A percentile compares a stretch with the other conserved stretches of the same genome.
Conservation (phyloP, 1,140 invertebrate species). For the Pseudomyrmex pallidus region DNA sequence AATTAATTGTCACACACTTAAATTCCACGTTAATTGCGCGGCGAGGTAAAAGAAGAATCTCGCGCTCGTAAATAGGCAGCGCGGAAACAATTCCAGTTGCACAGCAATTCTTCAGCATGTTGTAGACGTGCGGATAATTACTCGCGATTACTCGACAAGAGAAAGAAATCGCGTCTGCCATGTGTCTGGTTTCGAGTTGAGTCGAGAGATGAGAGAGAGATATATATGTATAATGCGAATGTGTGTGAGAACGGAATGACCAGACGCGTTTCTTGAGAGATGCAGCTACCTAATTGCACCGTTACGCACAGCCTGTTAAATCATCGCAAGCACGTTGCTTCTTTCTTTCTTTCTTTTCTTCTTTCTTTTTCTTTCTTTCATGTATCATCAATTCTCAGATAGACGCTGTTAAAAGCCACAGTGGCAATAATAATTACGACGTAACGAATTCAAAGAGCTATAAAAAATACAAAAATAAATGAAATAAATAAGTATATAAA, state of each 20-base stretch:
- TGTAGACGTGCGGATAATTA: slow-evolving; percentile 30
- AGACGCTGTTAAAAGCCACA: slow-evolving; percentile 33
- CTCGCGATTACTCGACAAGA: slow-evolving; percentile 17
- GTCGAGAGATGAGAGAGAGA: background rate
- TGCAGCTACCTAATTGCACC: slow-evolving; percentile 63
- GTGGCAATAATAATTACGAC: slow-evolving; percentile 7
- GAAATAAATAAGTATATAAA: no score
- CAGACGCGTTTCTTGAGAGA: slow-evolving; percentile 60
- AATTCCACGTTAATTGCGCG: slow-evolving; percentile 27
- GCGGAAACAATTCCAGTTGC: slow-evolving; percentile 28
- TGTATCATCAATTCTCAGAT: no score
- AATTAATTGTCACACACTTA: slow-evolving; percentile 20
- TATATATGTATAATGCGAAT: slow-evolving; percentile 63
- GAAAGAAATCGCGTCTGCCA: slow-evolving; percentile 63
- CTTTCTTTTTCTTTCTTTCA: background rate
- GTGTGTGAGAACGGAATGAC: slow-evolving; percentile 44
- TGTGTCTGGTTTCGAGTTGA: slow-evolving; percentile 67
- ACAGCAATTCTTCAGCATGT: background rate
- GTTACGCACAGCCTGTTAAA: slow-evolving; percentile 60
- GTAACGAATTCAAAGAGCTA: slow-evolving; percentile 7
- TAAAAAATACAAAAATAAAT: no score
- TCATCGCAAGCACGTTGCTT: slow-evolving; percentile 26
- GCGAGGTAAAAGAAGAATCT: background rate
- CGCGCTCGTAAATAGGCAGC: background rate
- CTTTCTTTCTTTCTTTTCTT: background rate